Conservation (phyloP, 2,113 vertebrate species). For the Bolborhynchus lineola region DNA sequence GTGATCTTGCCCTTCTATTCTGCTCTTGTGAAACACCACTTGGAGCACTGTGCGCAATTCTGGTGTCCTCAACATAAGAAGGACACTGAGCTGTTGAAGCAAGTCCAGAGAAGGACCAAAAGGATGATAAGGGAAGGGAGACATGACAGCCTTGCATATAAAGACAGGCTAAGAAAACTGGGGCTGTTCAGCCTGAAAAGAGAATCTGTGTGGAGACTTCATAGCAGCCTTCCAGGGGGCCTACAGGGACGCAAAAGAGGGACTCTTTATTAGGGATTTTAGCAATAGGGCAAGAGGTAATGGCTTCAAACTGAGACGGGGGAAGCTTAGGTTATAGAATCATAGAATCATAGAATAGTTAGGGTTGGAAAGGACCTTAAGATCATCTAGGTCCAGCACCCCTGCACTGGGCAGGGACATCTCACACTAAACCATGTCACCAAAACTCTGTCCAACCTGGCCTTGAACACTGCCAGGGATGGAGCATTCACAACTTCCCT, state of each 20-base stretch:
- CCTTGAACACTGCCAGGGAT: no score
- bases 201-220: neutral
- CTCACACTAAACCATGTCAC: no score
- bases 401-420: no score
- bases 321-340: neutral
- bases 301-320: neutral
- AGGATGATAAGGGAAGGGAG: neutral
- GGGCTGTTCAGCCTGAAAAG: neutral
- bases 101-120: neutral
- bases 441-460: no score
- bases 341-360: no score
- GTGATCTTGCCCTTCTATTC: neutral
- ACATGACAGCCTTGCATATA: neutral
- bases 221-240: neutral
- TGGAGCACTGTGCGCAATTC: neutral
- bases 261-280: neutral
- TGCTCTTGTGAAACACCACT: neutral
- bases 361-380: no score
- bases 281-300: neutral
- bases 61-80: neutral
- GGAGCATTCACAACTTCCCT: no score
- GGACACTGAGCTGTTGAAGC: neutral
- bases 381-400: no score
- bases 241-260: neutral
- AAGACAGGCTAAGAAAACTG: neutral